Base-by-base conservation (phyloP, 2,888 invertebrate genomes). In the Agonopterix arenella region DNA sequence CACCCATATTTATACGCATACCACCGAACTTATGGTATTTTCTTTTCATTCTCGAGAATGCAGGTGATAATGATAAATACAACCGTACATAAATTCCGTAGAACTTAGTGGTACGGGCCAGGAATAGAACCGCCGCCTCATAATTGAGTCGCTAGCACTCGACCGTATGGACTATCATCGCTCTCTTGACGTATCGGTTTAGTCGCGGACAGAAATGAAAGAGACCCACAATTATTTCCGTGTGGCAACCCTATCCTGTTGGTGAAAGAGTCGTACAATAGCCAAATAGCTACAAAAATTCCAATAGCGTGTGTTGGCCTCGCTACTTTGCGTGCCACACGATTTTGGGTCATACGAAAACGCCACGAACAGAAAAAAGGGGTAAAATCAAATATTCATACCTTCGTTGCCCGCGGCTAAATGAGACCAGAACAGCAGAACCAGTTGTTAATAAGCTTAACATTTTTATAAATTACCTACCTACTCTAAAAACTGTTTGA, bases 301-400 rank as follows among this genome's bases (percentile, higher is more conserved):
- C 77, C 77, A 68, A 72, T 77, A 70, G 68, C 65, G 64, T 66
- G 68, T 70, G 68, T 65, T 61, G 58, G 55, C 65, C 54, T 56
- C 55, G 57, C 56, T 55, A 59, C 64, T 58, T 82, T 70, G 83
- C 83, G 83, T 83, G 83, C 73, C 67, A 56, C 70, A 67, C 71
- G 73, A 76, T 81, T 81, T 80, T 60, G 71, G 83, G 80, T 79
- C 80, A 60, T 82, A 81, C 82, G 82, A 80, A 80, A 63, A 13
- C 37, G 40, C 51, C 58, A 64, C 66, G 64, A 64, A 61, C 59
- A 56, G 59, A 68, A 67, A 63, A 43, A 73, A 71, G 65, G 28
- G 28, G 65, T 70, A 57, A 60, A 75, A 74, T 78, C 68, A 77
- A 80, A 78, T 73, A 76, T 76, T 71, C 62, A 71, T 73, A 65